phyloP scores from a whole-genome alignment of 2,113 vertebrate genomes.

The Pedetes capensis region DNA sequence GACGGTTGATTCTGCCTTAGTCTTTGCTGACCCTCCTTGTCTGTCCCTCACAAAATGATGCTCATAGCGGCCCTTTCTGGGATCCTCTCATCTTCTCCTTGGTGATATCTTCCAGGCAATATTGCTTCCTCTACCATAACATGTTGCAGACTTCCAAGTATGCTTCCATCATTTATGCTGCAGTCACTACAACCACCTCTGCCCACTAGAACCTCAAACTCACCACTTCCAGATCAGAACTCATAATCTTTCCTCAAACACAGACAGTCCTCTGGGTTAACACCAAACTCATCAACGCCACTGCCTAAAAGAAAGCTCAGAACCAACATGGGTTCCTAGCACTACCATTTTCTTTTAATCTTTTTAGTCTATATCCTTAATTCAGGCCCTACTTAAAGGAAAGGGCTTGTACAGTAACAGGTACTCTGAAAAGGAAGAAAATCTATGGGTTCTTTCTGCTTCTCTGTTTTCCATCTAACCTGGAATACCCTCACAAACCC shows the following conservation, averaged over 20 bases:
- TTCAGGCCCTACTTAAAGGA: background rate
- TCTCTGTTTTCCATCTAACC: background rate
- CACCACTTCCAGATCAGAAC: background rate
- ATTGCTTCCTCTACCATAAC: background rate
- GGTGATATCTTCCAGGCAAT: background rate
- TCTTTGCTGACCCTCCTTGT: background rate
- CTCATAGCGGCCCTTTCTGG: background rate
- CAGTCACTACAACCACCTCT: background rate
- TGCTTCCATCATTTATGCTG: background rate
- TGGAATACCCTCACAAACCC: background rate
- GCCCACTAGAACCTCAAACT: background rate
- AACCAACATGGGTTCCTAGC: background rate
- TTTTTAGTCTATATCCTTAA: background rate
- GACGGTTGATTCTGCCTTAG: background rate
- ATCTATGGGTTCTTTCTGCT: background rate
- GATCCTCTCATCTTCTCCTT: background rate
- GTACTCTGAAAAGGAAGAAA: background rate
- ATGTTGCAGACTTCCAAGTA: background rate
- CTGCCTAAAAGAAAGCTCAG: background rate
- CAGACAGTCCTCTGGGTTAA: background rate
- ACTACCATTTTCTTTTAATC: background rate
- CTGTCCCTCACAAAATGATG: background rate
- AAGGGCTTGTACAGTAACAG: background rate
- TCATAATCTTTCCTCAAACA: background rate
- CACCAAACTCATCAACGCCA: background rate